These are phyloP conservation scores for Leptopilina boulardi DNA, from an alignment of 1,140 invertebrate genomes.

Conservation along the genomic window DNA sequence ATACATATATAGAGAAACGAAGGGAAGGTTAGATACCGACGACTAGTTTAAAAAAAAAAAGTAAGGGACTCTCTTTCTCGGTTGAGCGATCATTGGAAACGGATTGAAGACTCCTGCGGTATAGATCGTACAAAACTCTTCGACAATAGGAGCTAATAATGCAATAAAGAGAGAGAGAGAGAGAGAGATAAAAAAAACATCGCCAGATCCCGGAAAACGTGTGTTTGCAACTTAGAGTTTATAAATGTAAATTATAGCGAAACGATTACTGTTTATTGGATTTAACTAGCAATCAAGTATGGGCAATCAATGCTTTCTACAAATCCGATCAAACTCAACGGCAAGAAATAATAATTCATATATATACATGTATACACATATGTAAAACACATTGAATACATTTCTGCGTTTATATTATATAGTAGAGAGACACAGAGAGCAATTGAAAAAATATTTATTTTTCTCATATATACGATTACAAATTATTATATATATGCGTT, in stretches of 20 bases:
- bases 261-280: slow-evolving; percentile 57
- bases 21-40: slow-evolving; percentile 9
- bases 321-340: neutral
- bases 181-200: slow-evolving; percentile 38
- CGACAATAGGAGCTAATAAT: slow-evolving; percentile 62
- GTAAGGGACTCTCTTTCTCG: slow-evolving; percentile 5
- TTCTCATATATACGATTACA: no score
- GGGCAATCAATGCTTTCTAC: slow-evolving; percentile 36
- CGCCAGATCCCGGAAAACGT: slow-evolving; percentile 67
- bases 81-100: slow-evolving; percentile 18
- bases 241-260: slow-evolving; percentile 64
- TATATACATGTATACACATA: no score
- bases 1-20: slow-evolving; percentile 14
- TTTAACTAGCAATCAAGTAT: slow-evolving; percentile 47
- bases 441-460: no score
- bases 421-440: no score
- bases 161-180: slow-evolving; percentile 50
- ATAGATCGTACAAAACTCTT: slow-evolving; percentile 34
- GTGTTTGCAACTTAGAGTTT: slow-evolving; percentile 56
- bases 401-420: no score
- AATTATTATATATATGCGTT: no score
- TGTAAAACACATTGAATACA: neutral
- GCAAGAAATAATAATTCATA: no score
- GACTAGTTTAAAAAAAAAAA: slow-evolving; percentile 6
- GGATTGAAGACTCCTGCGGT: slow-evolving; percentile 29